Base-by-base conservation (phyloP, 2,888 invertebrate species). In the Luperina nickerlii region DNA sequence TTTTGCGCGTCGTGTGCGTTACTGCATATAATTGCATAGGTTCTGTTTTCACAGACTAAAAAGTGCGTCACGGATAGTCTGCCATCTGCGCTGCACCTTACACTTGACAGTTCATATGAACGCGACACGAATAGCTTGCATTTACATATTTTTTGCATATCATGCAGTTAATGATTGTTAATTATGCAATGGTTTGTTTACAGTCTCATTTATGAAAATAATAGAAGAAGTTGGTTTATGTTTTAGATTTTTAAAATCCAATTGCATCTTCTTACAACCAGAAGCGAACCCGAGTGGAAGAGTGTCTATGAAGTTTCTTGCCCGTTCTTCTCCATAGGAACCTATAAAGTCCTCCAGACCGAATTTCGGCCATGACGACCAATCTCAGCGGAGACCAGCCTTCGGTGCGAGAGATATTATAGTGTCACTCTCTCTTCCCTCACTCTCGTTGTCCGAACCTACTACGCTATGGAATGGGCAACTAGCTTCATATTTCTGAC, bases 111-210 rank as follows among this genome's bases (percentile, higher is more conserved):
- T 45, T 51, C 13, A 45, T 66, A 66, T 69, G 7, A 8, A 13
- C 18, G 38, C 3, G 15, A 27, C 8, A n/a, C 38, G 20, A 60
- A 2, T 69, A 27, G 6, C 27, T 79, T 62, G 68, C 24, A 66
- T 65, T 69, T 48, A 7, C 24, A 60, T 51, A 6, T 62, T 51
- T 66, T 51, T 78, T 78, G 70, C 80, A 32, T 79, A 62, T 32
- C 51, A 42, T 79, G 48, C 79, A 78, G 24, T 48, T 27, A 48
- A 48, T 57, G 27, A 45, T 57, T 32, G 7, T 24, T 73, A 5
- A 24, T 32, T 74, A 60, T 9, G n/a, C 18, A 20, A n/a, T 48
- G 38, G 62, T 27, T 51, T 57, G 42, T 42, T 38, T 38, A 38
- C 13, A 48, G 4, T 45, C 2, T 62, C 0, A 27, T 54, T 63